Base-by-base conservation (phyloP, 2,797 vertebrate species). In the Acridotheres tristis region DNA sequence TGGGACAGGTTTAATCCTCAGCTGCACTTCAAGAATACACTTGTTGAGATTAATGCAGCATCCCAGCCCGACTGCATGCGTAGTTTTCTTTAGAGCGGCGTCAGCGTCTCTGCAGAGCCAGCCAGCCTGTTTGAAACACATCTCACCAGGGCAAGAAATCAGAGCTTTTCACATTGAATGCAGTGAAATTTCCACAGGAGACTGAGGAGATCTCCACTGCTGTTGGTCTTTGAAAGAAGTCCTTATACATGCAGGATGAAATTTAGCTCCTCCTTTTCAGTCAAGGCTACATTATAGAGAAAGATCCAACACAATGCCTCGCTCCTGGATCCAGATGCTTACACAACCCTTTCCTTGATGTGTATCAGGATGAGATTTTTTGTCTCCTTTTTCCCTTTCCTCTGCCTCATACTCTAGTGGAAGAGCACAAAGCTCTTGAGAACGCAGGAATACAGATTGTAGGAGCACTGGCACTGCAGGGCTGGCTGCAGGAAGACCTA, bases 1-100 rank as follows among this genome's bases (percentile, higher is more conserved):
- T 81, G 72, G 0, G 3, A 75, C 40, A 86, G 84, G 55, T 84
- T 92, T 85, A 96, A 90, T 80, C 73, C 48, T 62, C 82, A 90
- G 36, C 65, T 75, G 90, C 75, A 69, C 59, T 94, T 82, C 88
- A 88, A 93, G 89, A 91, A 84, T 32, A 90, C 65, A n/a, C 65
- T 92, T 77, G 85, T 25, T 85, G 83, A 92, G 84, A 96, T 69
- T 77, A 75, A 75, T 7, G 72, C 4, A 5, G 77, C 91, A 90
- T 90, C 90, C 74, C 23, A 75, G 90, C 51, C 1, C 1, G 29
- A 34, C 63, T 42, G 88, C 90, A 48, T 69, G 85, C 80, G 73
- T 72, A 80, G 57, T 42, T 83, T 42, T 54, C 65, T 53, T 81
- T 30, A 34, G 66, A 72, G 55, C 5, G 30, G 74, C n/a, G 19